Evolutionary conservation across 2,797 vertebrate genomes (phyloP), one percentile per base, ranked within the genome.

Genomic region (Rhyacichthys aspro): DNA sequence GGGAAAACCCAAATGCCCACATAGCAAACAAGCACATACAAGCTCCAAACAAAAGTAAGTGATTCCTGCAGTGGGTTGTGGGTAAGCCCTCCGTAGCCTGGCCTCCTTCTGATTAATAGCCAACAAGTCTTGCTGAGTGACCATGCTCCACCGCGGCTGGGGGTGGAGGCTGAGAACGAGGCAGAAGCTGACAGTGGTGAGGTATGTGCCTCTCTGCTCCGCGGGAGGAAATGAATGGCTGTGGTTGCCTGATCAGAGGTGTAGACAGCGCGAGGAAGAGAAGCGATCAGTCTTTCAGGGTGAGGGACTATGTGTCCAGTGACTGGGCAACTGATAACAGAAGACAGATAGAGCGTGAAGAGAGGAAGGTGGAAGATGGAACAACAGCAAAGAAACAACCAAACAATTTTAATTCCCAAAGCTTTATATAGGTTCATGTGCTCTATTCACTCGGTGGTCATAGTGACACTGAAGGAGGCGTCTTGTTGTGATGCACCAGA

Each of bases 231-330:
- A 83, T 88, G 84, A 87, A 89, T 88, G 70, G 59, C 72, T 44
- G 63, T 63, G 75, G 65, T 79, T 78, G 77, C 74, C 67, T 14
- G 50, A 58, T 67, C 74, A 67, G 63, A 68, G 68, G 81, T 72
- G 72, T 47, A 54, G 79, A 85, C 86, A 76, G 83, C 81, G 62
- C 69, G 64, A 72, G 73, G 74, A 78, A 72, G 74, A 71, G 60
- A 79, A 83, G 80, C 64, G 76, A 90, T 87, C 85, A 64, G 77
- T 88, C 76, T 89, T 84, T 77, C 56, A 62, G 71, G 55, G 62
- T 47, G 70, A 71, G 63, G 68, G 42, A 55, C 58, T 65, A 34
- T 65, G 75, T 61, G 74, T 84, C 72, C 76, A 52, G 69, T 46
- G 48, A 69, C 68, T 32, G 32, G 67, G 63, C 65, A 52, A 39